These are phyloP conservation scores for Chlamydotis undulata DNA, from an alignment of 2,113 vertebrate species.

Conservation along the genomic window DNA sequence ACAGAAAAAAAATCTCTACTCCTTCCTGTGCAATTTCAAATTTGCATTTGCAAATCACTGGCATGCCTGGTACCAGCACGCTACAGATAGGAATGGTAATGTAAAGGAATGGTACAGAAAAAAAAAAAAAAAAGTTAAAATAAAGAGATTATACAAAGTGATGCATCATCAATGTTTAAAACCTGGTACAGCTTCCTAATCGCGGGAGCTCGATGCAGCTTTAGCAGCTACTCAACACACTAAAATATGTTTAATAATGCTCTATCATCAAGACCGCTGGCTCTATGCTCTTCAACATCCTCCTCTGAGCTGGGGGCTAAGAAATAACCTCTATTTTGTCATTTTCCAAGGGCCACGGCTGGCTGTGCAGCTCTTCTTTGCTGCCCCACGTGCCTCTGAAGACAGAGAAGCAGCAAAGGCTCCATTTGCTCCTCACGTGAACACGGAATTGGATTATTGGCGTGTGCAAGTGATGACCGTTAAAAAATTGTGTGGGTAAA, in stretches of 20 bases:
- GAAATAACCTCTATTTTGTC: not conserved
- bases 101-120: not conserved
- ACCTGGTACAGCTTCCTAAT: not conserved
- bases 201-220: not conserved
- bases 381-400: not conserved
- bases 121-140: not conserved
- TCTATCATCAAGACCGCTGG: not conserved
- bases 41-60: not conserved
- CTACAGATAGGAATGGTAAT: not conserved
- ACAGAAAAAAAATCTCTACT: not conserved
- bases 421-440: not conserved
- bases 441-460: not conserved
- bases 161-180: not conserved
- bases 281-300: not conserved
- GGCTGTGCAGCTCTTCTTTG: not conserved
- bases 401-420: not conserved
- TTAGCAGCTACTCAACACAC: not conserved
- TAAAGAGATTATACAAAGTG: not conserved
- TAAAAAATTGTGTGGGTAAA: not conserved
- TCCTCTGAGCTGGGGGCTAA: not conserved
- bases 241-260: not conserved
- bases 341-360: not conserved
- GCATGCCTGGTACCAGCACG: accelerated
- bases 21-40: not conserved
- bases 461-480: not conserved